These are phyloP conservation scores for Tetranychus urticae DNA, from an alignment of 1,140 invertebrate species.

Conservation along the genomic window DNA sequence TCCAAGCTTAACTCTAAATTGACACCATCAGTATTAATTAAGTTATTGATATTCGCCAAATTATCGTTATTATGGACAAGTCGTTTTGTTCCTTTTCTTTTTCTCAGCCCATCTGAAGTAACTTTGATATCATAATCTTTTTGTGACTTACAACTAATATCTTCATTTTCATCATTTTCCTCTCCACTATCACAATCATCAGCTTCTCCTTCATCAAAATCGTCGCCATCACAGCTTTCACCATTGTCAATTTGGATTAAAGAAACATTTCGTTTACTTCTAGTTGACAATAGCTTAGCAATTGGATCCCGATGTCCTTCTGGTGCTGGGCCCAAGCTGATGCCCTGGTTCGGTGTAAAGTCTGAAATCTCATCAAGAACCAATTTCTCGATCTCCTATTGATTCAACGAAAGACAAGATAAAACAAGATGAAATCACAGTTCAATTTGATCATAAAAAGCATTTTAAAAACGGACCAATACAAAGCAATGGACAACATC, in stretches of 20 bases:
- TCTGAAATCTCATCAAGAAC: conserved; percentile 27
- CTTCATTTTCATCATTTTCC: no score
- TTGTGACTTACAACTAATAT: no score
- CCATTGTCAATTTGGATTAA: conserved; percentile 45
- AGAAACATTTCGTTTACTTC: conserved; percentile 27
- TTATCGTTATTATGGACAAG: no score
- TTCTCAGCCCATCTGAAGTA: neutral
- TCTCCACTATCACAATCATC: neutral
- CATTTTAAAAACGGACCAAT: no score
- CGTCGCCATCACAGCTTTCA: neutral
- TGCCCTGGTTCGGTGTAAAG: conserved; percentile 15
- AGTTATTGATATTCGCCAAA: no score
- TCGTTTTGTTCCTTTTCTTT: neutral
- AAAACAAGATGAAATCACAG: no score
- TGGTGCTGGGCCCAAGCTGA: conserved; percentile 22
- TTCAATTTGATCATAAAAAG: no score
- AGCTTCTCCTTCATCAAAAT: no score
- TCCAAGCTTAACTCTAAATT: no score
- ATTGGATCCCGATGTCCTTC: conserved; percentile 59
- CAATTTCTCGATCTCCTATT: conserved; percentile 40
- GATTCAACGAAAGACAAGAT: neutral
- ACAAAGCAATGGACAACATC: no score
- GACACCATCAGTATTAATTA: no score
- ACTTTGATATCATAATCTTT: neutral
- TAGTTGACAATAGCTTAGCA: conserved; percentile 34